Base-by-base conservation (phyloP, 2,888 invertebrate genomes). In the Xiphydria camelus region DNA sequence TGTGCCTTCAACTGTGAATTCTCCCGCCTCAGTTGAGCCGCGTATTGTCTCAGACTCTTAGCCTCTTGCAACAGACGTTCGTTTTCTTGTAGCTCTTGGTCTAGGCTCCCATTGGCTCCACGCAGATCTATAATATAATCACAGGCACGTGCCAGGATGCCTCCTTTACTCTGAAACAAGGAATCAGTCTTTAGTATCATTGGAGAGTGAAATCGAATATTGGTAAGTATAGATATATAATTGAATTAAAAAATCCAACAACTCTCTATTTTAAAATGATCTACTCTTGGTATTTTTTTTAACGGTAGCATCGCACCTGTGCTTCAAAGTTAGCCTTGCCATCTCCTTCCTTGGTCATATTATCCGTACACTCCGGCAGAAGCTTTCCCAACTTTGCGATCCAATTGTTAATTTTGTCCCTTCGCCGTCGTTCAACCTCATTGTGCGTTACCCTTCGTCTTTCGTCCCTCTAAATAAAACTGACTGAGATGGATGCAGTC, bases 371-470 rank as follows among this genome's bases (percentile, higher is more conserved):
- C 49, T 85, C 85, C 5, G 94, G 94, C 34, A 95, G 86, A 49
- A 95, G 83, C 64, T 91, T 89, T 2, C 91, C 90, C 45, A 95
- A 76, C 74, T 91, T 91, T 26, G 89, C 85, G 54, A 95, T 95
- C 94, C 94, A 95, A 66, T 86, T 91, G 74, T 95, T 96, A 49
- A 95, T 96, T 80, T 95, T 95, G 68, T 95, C 94, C 53, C 95
- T 79, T 22, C 95, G 80, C 47, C 94, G 79, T 59, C 95, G 82
- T 74, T 95, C 95, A 4, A 95, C 94, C 79, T 94, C 94, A 70
- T 94, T 94, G 75, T 94, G 94, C 10, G 92, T 94, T 2, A 90
- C 91, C 63, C 94, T 80, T 53, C 93, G 79, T 65, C 88, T 84
- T 65, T 92, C 92, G 64, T 93, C 92, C 40, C 90, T 82, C 84